phyloP scores from a whole-genome alignment of 2,888 invertebrate genomes.

The Polydesmus complanatus region DNA sequence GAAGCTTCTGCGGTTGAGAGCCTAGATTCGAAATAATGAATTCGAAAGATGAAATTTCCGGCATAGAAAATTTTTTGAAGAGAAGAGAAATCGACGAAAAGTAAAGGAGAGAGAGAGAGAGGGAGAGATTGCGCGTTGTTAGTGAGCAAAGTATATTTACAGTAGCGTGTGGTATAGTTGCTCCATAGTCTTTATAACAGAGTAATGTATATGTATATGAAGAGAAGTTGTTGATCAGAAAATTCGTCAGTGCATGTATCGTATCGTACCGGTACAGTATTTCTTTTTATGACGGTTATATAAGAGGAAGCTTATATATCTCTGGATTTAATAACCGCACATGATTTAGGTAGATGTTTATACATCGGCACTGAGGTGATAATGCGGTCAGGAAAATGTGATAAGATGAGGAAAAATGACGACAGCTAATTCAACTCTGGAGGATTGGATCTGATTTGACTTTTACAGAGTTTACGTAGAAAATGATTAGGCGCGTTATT shows the following conservation, averaged over 20 bases:
- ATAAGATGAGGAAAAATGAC: background rate
- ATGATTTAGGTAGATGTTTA: background rate
- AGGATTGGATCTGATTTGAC: background rate
- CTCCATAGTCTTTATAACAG: background rate
- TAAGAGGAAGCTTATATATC: background rate
- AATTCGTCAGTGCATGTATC: background rate
- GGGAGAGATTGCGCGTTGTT: background rate
- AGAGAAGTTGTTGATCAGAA: background rate
- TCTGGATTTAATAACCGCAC: background rate
- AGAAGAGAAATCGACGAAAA: no score
- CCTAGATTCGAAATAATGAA: background rate
- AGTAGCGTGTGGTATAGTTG: background rate
- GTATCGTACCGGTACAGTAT: no score
- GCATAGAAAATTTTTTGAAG: background rate
- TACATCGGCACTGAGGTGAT: background rate
- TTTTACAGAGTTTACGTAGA: background rate
- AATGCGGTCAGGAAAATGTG: background rate
- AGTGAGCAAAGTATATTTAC: background rate
- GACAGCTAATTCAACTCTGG: background rate
- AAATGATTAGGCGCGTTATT: background rate
- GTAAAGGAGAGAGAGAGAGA: no score
- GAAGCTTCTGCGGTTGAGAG: background rate
- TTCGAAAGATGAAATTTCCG: background rate
- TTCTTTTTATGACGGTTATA: background rate
- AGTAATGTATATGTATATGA: background rate